Evolutionary conservation across 2,797 vertebrate genomes (phyloP).

Genomic region (Cirrhinus molitorella): DNA sequence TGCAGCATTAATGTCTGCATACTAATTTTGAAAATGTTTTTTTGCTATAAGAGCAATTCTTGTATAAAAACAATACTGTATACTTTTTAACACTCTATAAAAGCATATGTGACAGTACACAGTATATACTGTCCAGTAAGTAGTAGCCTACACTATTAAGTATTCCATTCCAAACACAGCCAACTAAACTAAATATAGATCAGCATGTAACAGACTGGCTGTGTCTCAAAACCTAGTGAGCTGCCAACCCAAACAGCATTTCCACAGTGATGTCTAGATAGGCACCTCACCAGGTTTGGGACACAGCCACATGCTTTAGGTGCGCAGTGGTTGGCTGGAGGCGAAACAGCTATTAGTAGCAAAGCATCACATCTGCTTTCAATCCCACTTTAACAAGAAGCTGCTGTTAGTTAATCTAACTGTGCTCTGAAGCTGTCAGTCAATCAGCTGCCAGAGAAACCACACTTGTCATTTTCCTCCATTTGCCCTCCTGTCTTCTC

Average conservation of each 20-base stretch:
- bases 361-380: slow-evolving; percentile 73
- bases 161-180: not conserved
- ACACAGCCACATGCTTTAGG: slow-evolving; percentile 58
- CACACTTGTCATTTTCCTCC: slow-evolving; percentile 28
- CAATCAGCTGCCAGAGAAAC: slow-evolving; percentile 55
- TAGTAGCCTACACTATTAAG: not conserved
- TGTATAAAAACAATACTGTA: not conserved
- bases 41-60: not conserved
- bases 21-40: not conserved
- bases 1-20: not conserved
- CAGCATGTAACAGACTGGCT: not conserved
- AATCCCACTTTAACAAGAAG: slow-evolving; percentile 70
- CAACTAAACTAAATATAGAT: not conserved
- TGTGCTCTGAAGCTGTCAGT: slow-evolving; percentile 70
- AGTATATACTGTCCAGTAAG: slow-evolving; percentile 1
- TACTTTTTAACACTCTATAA: not conserved
- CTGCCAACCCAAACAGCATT: not conserved
- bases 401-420: slow-evolving; percentile 69
- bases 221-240: not conserved
- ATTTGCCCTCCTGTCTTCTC: slow-evolving; percentile 1
- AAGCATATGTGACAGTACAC: not conserved
- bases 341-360: slow-evolving; percentile 76
- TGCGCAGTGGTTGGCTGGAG: slow-evolving; percentile 77
- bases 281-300: slow-evolving; percentile 1
- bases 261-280: slow-evolving; percentile 12